Evolutionary conservation across 2,113 vertebrate genomes (phyloP).

Genomic region (Typhlomys cinereus): DNA sequence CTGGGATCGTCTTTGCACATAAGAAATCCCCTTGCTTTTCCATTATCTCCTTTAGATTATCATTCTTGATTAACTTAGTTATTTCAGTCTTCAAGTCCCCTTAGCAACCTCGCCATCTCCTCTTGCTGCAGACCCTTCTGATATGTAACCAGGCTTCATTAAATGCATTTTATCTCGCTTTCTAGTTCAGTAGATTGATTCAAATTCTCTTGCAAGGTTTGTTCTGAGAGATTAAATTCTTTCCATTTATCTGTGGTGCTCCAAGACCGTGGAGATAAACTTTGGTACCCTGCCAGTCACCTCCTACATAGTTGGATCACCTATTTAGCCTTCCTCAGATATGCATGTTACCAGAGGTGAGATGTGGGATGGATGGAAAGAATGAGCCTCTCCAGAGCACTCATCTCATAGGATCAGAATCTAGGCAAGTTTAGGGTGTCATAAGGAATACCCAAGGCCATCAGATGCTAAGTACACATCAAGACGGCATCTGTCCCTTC

Average conservation of each 20-base stretch:
- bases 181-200: neutral
- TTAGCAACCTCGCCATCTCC: constrained; percentile 25
- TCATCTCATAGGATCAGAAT: neutral
- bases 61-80: neutral
- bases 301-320: neutral
- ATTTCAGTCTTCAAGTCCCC: constrained; percentile 50
- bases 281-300: constrained; percentile 8
- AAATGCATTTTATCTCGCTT: neutral
- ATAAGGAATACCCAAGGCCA: neutral
- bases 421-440: neutral
- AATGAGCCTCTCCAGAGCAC: neutral
- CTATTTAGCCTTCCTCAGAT: neutral
- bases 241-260: neutral
- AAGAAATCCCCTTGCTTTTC: neutral
- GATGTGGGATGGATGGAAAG: neutral
- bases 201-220: constrained; percentile 15
- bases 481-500: constrained; percentile 71
- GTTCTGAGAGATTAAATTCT: neutral
- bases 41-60: constrained; percentile 23
- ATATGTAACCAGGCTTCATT: constrained; percentile 47
- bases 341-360: neutral
- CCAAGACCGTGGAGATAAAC: neutral
- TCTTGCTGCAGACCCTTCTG: constrained; percentile 20
- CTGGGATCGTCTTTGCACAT: neutral
- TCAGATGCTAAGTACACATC: constrained; percentile 21